Evolutionary conservation across 2,888 invertebrate genomes (phyloP).

Genomic region (Torymus tubicola): DNA sequence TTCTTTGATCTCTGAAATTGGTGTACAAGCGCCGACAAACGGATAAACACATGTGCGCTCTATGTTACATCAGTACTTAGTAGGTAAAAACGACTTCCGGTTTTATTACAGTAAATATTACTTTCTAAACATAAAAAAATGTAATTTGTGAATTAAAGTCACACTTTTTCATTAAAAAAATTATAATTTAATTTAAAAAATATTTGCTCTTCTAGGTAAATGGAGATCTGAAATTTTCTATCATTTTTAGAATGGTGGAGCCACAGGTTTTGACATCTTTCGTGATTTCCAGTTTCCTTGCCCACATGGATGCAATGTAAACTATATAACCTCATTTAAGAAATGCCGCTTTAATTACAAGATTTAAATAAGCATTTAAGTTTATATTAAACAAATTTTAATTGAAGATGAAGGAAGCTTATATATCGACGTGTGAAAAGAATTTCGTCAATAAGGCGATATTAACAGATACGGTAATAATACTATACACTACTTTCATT

Average conservation of each 20-base stretch:
- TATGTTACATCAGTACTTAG: not conserved
- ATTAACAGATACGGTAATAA: slow-evolving; percentile 82
- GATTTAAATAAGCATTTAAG: slow-evolving; percentile 17
- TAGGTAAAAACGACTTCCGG: slow-evolving; percentile 26
- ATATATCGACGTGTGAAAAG: slow-evolving; percentile 85
- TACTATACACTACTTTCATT: slow-evolving; percentile 35
- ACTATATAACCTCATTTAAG: slow-evolving; percentile 37
- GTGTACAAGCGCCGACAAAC: slow-evolving; percentile 26
- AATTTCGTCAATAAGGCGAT: slow-evolving; percentile 83
- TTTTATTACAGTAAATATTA: not conserved
- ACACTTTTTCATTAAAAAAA: not conserved
- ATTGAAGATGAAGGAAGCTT: slow-evolving; percentile 81
- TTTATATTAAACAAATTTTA: not conserved
- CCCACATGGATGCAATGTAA: slow-evolving; percentile 16
- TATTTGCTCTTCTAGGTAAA: no score
- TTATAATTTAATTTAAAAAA: no score
- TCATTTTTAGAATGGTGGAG: slow-evolving; percentile 42
- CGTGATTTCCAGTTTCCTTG: not conserved
- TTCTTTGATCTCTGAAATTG: not conserved
- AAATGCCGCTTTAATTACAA: slow-evolving; percentile 37
- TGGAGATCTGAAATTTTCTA: not conserved
- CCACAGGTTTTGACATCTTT: slow-evolving; percentile 15
- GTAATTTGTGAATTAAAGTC: not conserved
- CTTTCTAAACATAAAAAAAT: no score
- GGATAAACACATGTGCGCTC: slow-evolving; percentile 41